Evolutionary conservation across 2,888 invertebrate species (phyloP), one percentile per base, ranked within the genome.

Genomic region (Eristalis arbustorum): DNA sequence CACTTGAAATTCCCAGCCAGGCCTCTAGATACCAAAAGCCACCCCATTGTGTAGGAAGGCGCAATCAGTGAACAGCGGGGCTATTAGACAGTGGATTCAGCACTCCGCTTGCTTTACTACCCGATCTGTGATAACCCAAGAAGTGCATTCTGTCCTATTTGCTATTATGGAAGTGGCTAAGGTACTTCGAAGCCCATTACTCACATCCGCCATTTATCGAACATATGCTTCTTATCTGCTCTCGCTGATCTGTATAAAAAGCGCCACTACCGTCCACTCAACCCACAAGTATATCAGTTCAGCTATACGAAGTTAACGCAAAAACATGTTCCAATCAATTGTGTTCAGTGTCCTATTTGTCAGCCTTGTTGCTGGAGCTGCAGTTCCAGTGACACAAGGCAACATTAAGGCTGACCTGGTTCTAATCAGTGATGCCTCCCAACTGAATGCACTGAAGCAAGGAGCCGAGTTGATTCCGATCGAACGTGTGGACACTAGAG

Each of bases 291-390:
- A 2, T 49, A 22, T 61, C 14, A 66, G 31, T 72, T 14, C 13
- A 66, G 28, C 1, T 23, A 18, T 13, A 49, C 23, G n/a, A 42
- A 40, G 22, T 22, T n/a, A 25, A 56, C 14, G n/a, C 23, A 42
- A 76, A 2, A 37, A 64, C 4, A 62, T 79, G 72, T 67, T 79
- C n/a, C 66, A 57, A 14, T 37, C 73, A 25, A 61, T 66, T 23
- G 61, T 61, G 5, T 66, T 31, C 31, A 8, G 31, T 8, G 31
- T 10, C 31, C 31, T 31, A 8, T 10, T 31, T 31, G 31, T 31
- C 31, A 31, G 31, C 31, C 31, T 31, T 31, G 31, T 8, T 8
- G 31, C 31, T 31, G 31, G 31, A 31, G 61, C 40, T 13, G 61
- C 23, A 2, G 73, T 40, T 11, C 28, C 66, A 0, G n/a, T 42